These are phyloP conservation scores for Hexactinellida sp. DNA, from an alignment of 37 sponge, comb jelly and placozoan genomes.

Conservation along the genomic window DNA sequence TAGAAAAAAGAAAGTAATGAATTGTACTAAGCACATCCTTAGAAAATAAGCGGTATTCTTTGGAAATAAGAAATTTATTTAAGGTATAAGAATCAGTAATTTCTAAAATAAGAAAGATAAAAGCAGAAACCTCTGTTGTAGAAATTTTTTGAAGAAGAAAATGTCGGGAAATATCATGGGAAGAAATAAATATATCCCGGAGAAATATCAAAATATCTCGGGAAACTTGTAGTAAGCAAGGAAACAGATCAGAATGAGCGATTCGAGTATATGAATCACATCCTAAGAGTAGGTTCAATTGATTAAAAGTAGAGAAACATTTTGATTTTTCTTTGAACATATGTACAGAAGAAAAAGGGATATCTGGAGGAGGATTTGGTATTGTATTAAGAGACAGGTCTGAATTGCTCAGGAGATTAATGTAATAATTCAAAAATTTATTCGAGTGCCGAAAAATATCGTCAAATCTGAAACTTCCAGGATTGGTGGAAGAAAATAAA, in stretches of 20 bases:
- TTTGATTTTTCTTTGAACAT: not conserved
- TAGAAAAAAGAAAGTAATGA: not conserved
- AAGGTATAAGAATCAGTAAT: not conserved
- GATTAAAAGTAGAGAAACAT: not conserved
- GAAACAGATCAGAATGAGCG: not conserved
- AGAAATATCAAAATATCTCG: not conserved
- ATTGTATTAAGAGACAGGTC: no score
- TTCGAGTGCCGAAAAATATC: no score
- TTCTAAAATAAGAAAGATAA: not conserved
- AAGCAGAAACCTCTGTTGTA: not conserved
- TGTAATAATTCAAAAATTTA: no score
- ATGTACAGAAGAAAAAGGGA: no score
- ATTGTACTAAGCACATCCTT: not conserved
- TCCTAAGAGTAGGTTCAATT: not conserved
- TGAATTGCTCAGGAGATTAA: no score
- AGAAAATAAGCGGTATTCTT: not conserved
- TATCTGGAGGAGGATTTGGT: not conserved
- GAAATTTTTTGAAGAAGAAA: not conserved
- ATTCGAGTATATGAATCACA: not conserved
- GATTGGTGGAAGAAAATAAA: no score
- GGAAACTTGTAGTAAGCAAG: not conserved
- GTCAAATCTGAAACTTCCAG: no score
- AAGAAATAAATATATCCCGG: not conserved
- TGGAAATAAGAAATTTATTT: not conserved
- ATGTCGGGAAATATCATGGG: not conserved